These are phyloP conservation scores for Dendroctonus valens DNA, from an alignment of 1,140 invertebrate species.

Conservation along the genomic window DNA sequence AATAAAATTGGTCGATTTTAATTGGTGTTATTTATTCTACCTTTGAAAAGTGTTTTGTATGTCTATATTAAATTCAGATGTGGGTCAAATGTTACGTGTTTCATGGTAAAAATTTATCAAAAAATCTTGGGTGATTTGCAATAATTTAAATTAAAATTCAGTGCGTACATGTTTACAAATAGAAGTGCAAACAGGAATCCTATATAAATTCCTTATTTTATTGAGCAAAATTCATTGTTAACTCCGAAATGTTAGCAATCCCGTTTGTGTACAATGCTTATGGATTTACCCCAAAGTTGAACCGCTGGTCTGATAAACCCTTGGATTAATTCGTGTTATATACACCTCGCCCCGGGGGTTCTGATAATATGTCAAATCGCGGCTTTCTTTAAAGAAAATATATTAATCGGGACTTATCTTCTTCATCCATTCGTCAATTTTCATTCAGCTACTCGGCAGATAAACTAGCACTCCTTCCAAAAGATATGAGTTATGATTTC, in stretches of 20 bases:
- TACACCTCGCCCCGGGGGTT: constrained; percentile 11
- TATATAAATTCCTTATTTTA: constrained; percentile 7
- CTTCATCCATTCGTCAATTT: constrained; percentile 41
- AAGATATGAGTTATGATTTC: constrained; percentile 42
- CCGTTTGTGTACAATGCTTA: constrained; percentile 9
- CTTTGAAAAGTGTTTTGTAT: background rate
- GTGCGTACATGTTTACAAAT: too few relatives aligned
- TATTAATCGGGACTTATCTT: constrained; percentile 40
- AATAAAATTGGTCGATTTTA: constrained; percentile 4
- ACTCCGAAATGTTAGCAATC: constrained; percentile 11
- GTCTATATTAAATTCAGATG: background rate
- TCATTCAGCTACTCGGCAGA: constrained; percentile 35
- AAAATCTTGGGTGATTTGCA: background rate
- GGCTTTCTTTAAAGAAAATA: constrained; percentile 34
- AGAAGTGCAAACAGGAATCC: too few relatives aligned
- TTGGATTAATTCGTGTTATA: constrained; percentile 18
- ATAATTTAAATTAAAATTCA: background rate
- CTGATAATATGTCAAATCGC: constrained; percentile 22
- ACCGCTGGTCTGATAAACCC: constrained; percentile 14
- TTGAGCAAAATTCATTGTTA: constrained; percentile 17
- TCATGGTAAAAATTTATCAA: background rate
- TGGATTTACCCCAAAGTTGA: constrained; percentile 13
- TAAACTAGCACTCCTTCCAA: constrained; percentile 37
- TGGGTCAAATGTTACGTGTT: too few relatives aligned
- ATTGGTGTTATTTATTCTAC: background rate